A percentile compares a stretch with the other conserved stretches of the same genome.
phyloP scores from a whole-genome alignment of 2,888 invertebrate species.

The Polydrusus tereticollis region DNA sequence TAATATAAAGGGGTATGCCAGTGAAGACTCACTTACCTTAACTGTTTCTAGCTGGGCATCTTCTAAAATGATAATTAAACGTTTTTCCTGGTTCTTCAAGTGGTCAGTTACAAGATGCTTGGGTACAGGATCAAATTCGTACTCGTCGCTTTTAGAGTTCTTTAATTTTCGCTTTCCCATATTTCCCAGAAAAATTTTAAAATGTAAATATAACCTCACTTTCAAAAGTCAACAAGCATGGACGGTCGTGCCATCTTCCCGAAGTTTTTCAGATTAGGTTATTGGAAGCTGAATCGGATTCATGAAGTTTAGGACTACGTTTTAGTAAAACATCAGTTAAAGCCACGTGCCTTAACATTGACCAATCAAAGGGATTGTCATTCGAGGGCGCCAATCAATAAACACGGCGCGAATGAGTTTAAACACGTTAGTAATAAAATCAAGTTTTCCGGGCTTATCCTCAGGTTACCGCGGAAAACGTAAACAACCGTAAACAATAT shows the following conservation, averaged over 20 bases:
- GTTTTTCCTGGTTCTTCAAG: conserved; percentile 86
- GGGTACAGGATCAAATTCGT: conserved; percentile 83
- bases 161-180: conserved; percentile 72
- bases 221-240: neutral
- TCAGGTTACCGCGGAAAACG: conserved; percentile 35
- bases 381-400: neutral
- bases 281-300: neutral
- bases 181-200: conserved; percentile 21
- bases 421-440: conserved; percentile 13
- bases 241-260: neutral
- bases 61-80: conserved; percentile 93
- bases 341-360: neutral
- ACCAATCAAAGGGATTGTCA: neutral
- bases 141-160: conserved; percentile 73
- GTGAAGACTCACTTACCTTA: conserved; percentile 75
- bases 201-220: conserved; percentile 4
- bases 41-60: conserved; percentile 96
- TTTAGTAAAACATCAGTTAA: neutral
- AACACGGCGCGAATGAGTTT: conserved; percentile 6
- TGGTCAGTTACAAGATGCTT: conserved; percentile 84
- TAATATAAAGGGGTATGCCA: too few relatives aligned
- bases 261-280: neutral
- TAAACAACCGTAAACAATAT: conserved; percentile 35
- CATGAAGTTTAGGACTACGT: neutral
- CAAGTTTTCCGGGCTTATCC: conserved; percentile 23